Percentiles rank a stretch among this genome's conserved stretches.
Conservation (phyloP, 2,888 invertebrate genomes). For the Cremastinae sp. region DNA sequence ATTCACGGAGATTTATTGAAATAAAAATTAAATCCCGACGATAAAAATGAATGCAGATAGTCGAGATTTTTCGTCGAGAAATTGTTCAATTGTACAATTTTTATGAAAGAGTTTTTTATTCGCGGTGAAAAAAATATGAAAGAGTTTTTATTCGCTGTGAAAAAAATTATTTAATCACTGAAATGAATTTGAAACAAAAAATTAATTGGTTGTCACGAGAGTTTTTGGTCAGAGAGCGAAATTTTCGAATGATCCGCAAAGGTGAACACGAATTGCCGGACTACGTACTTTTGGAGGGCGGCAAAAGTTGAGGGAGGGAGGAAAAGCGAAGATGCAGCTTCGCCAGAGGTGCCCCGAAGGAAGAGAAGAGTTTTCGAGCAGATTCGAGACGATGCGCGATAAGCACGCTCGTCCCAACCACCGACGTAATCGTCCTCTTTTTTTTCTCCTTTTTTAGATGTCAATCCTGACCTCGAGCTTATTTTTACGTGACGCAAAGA, state of each 20-base stretch:
- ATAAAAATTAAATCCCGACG: too few species aligned
- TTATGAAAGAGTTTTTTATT: too few species aligned
- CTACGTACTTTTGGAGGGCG: constrained; percentile 35
- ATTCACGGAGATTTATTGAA: too few species aligned
- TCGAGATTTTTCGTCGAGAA: too few species aligned
- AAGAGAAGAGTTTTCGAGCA: constrained; percentile 66
- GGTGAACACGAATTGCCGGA: constrained; percentile 40
- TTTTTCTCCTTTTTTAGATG: constrained; percentile 27
- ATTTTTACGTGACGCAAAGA: constrained; percentile 28
- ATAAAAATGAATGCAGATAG: too few species aligned
- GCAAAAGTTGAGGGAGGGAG: constrained; percentile 24
- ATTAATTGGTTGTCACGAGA: not conserved
- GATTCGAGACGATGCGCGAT: constrained; percentile 79
- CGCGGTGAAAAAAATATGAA: too few species aligned
- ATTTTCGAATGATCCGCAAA: constrained; percentile 22
- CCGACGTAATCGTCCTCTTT: constrained; percentile 25
- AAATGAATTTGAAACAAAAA: too few species aligned
- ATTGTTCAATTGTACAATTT: too few species aligned
- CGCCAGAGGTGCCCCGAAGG: constrained; percentile 61
- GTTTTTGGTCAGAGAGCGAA: too few species aligned
- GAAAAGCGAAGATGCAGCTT: constrained; percentile 24
- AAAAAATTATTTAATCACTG: too few species aligned
- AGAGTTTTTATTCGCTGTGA: too few species aligned
- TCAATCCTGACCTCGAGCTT: constrained; percentile 43
- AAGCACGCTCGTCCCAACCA: constrained; percentile 78